Percentiles rank a stretch among this genome's conserved stretches.
phyloP scores from a whole-genome alignment of 2,888 invertebrate species.

The Mesoligia furuncula region DNA sequence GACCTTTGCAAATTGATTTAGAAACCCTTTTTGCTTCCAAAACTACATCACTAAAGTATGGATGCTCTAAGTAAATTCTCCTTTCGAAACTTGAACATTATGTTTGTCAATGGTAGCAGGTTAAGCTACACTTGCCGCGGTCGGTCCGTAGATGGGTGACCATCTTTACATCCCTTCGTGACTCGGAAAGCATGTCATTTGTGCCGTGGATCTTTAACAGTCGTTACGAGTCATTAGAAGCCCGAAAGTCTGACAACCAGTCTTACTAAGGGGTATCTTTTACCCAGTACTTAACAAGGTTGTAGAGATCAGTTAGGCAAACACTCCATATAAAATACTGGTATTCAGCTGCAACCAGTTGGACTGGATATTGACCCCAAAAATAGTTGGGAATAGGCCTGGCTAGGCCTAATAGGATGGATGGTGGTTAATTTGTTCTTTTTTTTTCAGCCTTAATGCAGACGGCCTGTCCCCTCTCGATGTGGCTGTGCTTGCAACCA shows the following conservation, averaged over 20 bases:
- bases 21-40: conserved; percentile 11
- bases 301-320: not conserved
- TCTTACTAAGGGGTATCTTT: not conserved
- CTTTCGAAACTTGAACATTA: conserved; percentile 12
- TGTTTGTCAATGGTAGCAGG: not conserved
- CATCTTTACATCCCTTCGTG: not conserved
- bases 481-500: conserved; percentile 97
- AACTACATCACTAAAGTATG: not conserved
- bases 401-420: too few relatives aligned
- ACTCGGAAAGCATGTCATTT: not conserved
- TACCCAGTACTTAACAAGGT: not conserved
- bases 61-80: not conserved
- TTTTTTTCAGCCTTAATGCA: conserved; percentile 93
- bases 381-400: not conserved
- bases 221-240: not conserved
- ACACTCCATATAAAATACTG: not conserved
- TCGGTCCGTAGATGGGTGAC: not conserved
- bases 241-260: not conserved
- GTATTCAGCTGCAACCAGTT: not conserved
- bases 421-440: conserved; percentile 39
- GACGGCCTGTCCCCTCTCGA: conserved; percentile 97
- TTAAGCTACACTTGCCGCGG: too few relatives aligned
- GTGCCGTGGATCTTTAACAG: not conserved
- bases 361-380: too few relatives aligned
- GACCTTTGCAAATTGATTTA: conserved; percentile 24